Evolutionary conservation across 2,797 vertebrate genomes (phyloP), one percentile per base, ranked within the genome.

Genomic region (Xiphophorus birchmanni): DNA sequence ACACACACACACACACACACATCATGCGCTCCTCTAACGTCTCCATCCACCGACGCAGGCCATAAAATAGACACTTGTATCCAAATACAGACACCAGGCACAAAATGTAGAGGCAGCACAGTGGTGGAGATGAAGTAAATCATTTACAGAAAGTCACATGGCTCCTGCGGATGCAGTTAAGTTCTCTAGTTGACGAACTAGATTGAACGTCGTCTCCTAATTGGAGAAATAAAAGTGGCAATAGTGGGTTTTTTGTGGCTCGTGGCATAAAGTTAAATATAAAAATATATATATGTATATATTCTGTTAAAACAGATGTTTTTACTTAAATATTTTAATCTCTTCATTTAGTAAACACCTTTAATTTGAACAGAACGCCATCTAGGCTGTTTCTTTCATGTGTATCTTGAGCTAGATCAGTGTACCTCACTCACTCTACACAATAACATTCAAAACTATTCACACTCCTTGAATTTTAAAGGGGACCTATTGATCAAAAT

Each of bases 101-200:
- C 78, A 69, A 79, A 80, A 75, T 63, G 60, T 74, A 26, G 82
- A 84, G 63, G 73, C 80, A 26, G 29, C 42, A 47, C 23, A 77
- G 65, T 82, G 56, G 32, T 17, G 10, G 29, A 45, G 40, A 17
- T 32, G 10, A 63, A 35, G 52, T 47, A 47, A 76, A 45, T 47
- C 56, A 47, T 47, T 76, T 76, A 23, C 56, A 76, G 75, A 47
- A 73, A 29, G 44, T 76, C 56, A 47, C 54, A 5, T 76, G 54
- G 9, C 15, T 37, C 12, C 12, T 26, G 26, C 48, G 40, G 32
- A 65, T 35, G 58, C 29, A 35, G 29, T 29, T 35, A 29, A 29
- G 26, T 58, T 26, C 54, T 56, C 26, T n/a, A 58, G 54, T 58
- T 11, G 42, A 23, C 47, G 13, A 47, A 47, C 42, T 37, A 72